Conservation (phyloP, 2,113 vertebrate species). For the Bucco capensis region DNA sequence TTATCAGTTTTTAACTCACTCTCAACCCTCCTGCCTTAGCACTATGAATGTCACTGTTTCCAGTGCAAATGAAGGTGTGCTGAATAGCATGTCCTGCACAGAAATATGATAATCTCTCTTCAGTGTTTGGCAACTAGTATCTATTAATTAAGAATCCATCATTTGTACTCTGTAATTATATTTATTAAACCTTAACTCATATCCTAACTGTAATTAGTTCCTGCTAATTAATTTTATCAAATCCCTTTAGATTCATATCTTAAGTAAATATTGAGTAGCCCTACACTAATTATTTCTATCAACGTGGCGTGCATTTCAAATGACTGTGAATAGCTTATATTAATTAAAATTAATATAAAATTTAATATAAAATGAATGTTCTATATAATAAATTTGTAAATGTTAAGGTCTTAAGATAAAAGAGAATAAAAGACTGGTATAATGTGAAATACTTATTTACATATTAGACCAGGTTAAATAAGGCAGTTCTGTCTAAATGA, state of each 20-base stretch:
- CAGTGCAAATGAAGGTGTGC: constrained; percentile 45
- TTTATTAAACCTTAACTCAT: constrained; percentile 82
- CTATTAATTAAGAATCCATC: constrained; percentile 80
- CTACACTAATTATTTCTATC: constrained; percentile 81
- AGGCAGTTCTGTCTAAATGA: neutral
- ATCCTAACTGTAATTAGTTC: constrained; percentile 83
- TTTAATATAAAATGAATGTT: constrained; percentile 71
- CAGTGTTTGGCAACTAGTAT: constrained; percentile 74
- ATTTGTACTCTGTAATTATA: constrained; percentile 79
- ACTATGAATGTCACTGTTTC: constrained; percentile 28
- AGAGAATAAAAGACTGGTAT: neutral
- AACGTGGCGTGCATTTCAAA: constrained; percentile 76
- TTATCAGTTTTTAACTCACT: constrained; percentile 31
- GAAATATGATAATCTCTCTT: constrained; percentile 74
- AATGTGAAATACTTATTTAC: neutral
- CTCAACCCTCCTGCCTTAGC: neutral
- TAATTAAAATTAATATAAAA: constrained; percentile 77
- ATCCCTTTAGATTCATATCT: constrained; percentile 80
- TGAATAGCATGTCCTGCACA: constrained; percentile 68
- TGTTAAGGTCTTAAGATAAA: constrained; percentile 37
- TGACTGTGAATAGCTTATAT: constrained; percentile 68
- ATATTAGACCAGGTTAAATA: neutral
- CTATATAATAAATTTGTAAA: constrained; percentile 69
- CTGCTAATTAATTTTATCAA: constrained; percentile 84
- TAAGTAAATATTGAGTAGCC: constrained; percentile 85